Evolutionary conservation across 2,797 vertebrate genomes (phyloP).

Genomic region (Arrhamphus sclerolepis): DNA sequence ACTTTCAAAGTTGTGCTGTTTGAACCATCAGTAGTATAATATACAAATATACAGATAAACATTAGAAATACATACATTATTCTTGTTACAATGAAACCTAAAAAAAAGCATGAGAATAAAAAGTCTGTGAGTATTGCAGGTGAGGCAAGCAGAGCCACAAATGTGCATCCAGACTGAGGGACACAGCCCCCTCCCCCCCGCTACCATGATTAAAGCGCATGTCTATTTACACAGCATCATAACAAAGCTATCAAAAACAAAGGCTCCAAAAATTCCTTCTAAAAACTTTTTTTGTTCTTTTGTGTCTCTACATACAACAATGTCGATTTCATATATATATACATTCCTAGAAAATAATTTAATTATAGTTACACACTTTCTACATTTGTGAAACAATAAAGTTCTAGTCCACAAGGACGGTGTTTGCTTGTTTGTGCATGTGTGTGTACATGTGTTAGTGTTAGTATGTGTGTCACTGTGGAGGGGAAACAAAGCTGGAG

Average conservation of each 20-base stretch:
- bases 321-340: slow-evolving; percentile 89
- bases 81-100: slow-evolving; percentile 95
- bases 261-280: slow-evolving; percentile 90
- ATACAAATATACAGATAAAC: slow-evolving; percentile 94
- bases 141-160: slow-evolving; percentile 82
- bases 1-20: slow-evolving; percentile 92
- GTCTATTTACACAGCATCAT: slow-evolving; percentile 89
- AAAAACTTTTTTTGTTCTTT: slow-evolving; percentile 90
- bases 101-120: slow-evolving; percentile 92
- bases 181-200: slow-evolving; percentile 70
- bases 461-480: slow-evolving; percentile 18
- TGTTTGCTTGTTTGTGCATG: slow-evolving; percentile 26
- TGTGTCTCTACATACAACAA: slow-evolving; percentile 89
- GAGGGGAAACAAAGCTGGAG: slow-evolving; percentile 65
- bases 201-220: slow-evolving; percentile 84
- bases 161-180: slow-evolving; percentile 74
- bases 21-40: slow-evolving; percentile 91
- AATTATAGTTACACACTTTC: slow-evolving; percentile 92
- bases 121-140: slow-evolving; percentile 89
- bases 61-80: slow-evolving; percentile 93
- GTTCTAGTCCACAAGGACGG: slow-evolving; percentile 75
- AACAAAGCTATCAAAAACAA: slow-evolving; percentile 90
- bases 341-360: slow-evolving; percentile 99
- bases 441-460: not conserved
- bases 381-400: slow-evolving; percentile 88